A percentile compares a stretch with the other conserved stretches of the same genome.
These are phyloP conservation scores for Cyclophora punctaria DNA, from an alignment of 2,888 invertebrate species.

Conservation along the genomic window DNA sequence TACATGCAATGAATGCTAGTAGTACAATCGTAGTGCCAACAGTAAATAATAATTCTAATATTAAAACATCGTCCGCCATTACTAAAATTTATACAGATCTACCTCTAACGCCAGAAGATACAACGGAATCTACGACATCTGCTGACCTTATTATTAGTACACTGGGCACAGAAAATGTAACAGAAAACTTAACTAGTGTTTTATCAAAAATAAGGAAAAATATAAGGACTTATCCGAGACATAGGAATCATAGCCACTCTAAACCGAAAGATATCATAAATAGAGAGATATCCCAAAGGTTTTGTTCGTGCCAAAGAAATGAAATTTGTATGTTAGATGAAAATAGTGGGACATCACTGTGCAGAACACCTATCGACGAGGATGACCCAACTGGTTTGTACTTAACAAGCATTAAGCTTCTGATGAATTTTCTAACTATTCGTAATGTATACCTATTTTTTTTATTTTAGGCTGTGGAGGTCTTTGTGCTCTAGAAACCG, in stretches of 20 bases:
- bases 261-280: conserved; percentile 52
- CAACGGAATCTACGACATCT: conserved; percentile 30
- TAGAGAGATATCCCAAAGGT: conserved; percentile 54
- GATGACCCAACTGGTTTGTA: conserved; percentile 75
- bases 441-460: not conserved
- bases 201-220: conserved; percentile 62
- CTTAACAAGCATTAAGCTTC: too few relatives aligned
- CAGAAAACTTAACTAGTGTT: conserved; percentile 35
- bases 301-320: conserved; percentile 70
- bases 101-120: conserved; percentile 22
- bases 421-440: too few relatives aligned
- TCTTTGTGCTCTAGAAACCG: conserved; percentile 76
- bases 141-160: conserved; percentile 22
- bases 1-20: conserved; percentile 42
- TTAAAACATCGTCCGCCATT: conserved; percentile 47
- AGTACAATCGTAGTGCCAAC: conserved; percentile 69
- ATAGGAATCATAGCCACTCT: conserved; percentile 32
- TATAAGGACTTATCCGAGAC: conserved; percentile 59
- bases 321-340: conserved; percentile 80
- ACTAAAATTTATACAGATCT: conserved; percentile 38
- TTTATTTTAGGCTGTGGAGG: conserved; percentile 76
- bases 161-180: conserved; percentile 34
- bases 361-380: conserved; percentile 66
- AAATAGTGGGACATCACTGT: conserved; percentile 75
- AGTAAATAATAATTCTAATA: conserved; percentile 31